Base-by-base conservation (phyloP, 1,140 invertebrate genomes). In the Dendroctonus ponderosae region DNA sequence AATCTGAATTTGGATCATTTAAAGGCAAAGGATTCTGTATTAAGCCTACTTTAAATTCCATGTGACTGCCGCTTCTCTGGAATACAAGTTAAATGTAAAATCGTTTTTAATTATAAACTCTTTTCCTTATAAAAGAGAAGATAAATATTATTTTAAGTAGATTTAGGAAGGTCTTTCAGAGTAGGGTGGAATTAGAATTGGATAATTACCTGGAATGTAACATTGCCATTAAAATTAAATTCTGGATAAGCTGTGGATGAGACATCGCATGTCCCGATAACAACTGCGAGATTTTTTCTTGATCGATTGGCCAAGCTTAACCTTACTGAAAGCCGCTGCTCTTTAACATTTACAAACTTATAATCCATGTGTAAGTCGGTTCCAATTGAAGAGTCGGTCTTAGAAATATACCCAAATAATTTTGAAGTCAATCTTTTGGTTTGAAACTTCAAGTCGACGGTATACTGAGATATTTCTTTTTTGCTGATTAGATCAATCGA, bases 221-320 rank as follows among this genome's bases (percentile, higher is more conserved):
- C 75, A 7, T 85, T 83, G n/a, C 87, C 79, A 39, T 86, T 84
- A 56, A 90, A 87, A 74, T 92, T 91, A 6, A 90, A 83, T 54
- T 87, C 83, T 0, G 89, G 87, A 81, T 92, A 92, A 0, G 89
- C 88, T 0, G 88, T 86, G 7, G 88, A 89, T 15, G 86, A 82
- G 46, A 92, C 77, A 42, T 86, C 83, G 49, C 90, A 73, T 63
- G 87, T 85, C 0, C 85, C 88, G 46, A 83, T 54, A 39, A 77
- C 68, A 5, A 79, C 74, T 48, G 80, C 79, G 48, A 83, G 82
- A 11, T 86, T 82, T 59, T 89, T 81, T 0, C 83, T 83, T 72
- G 86, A 83, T 46, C 85, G 83, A 75, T 91, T 86, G 3, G 83
- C 83, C n/a, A 89, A 72, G 6, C 85, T 79, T 1, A 87, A 82